phyloP scores from a whole-genome alignment of 2,888 invertebrate species.

The Drosophila leonis region DNA sequence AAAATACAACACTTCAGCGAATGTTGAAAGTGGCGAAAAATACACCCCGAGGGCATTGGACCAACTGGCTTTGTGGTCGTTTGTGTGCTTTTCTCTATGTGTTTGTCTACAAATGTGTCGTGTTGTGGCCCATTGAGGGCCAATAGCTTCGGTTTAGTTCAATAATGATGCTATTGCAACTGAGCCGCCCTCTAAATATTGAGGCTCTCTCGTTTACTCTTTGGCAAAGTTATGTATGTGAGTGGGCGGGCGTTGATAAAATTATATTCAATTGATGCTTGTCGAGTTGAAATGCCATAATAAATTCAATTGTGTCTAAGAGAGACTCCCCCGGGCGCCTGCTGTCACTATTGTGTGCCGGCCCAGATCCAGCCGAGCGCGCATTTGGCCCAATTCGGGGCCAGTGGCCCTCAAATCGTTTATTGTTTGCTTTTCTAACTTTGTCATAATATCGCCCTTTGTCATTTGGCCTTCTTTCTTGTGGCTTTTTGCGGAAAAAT shows the following conservation, averaged over 20 bases:
- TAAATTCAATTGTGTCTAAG: slow-evolving; percentile 78
- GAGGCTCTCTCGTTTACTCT: slow-evolving; percentile 25
- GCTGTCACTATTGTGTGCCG: slow-evolving; percentile 65
- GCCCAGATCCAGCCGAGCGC: slow-evolving; percentile 45
- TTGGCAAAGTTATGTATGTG: slow-evolving; percentile 21
- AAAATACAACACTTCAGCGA: slow-evolving; percentile 67
- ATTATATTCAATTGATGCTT: slow-evolving; percentile 80
- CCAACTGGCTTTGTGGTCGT: slow-evolving; percentile 15
- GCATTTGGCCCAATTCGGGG: slow-evolving; percentile 34
- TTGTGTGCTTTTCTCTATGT: slow-evolving; percentile 17
- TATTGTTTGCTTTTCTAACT: slow-evolving; percentile 77
- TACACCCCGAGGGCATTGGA: slow-evolving; percentile 71
- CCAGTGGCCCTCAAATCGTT: slow-evolving; percentile 61
- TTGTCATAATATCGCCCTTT: slow-evolving; percentile 66
- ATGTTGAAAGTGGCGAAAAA: slow-evolving; percentile 72
- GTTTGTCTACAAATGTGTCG: slow-evolving; percentile 46
- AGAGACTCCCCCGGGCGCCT: slow-evolving; percentile 53
- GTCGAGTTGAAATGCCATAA: slow-evolving; percentile 79
- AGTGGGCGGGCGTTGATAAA: slow-evolving; percentile 57
- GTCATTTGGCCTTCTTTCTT: slow-evolving; percentile 37
- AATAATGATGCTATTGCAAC: slow-evolving; percentile 76
- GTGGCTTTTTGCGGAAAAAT: slow-evolving; percentile 46
- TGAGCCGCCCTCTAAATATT: slow-evolving; percentile 36
- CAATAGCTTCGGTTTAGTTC: slow-evolving; percentile 79
- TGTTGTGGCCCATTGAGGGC: slow-evolving; percentile 72